phyloP scores from a whole-genome alignment of 2,888 invertebrate species.

The Mythimna ferrago region DNA sequence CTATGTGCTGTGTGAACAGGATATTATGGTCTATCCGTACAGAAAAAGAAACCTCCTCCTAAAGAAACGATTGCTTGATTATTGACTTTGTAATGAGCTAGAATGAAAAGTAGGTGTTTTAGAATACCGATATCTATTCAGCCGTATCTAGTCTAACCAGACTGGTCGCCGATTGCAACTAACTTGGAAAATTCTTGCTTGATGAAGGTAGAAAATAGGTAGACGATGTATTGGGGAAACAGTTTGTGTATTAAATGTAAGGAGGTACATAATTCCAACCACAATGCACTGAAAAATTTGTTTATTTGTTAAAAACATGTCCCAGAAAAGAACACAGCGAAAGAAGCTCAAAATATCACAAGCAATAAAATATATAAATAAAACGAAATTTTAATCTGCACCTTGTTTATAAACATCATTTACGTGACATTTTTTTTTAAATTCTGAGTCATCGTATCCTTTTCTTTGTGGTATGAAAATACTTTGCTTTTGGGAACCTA shows the following conservation, averaged over 20 bases:
- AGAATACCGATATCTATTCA: slow-evolving; percentile 22
- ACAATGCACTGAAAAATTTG: neutral
- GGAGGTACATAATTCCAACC: slow-evolving; percentile 3
- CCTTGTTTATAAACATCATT: neutral
- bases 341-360: slow-evolving; percentile 20
- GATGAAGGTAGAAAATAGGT: slow-evolving; percentile 22
- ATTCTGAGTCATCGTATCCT: slow-evolving; percentile 15
- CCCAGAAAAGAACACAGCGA: slow-evolving; percentile 5
- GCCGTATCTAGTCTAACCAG: slow-evolving; percentile 3
- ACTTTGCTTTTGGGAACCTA: neutral
- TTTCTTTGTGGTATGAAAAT: slow-evolving; percentile 42
- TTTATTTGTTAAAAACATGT: slow-evolving; percentile 27
- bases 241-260: slow-evolving; percentile 4
- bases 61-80: slow-evolving; percentile 28
- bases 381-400: neutral
- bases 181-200: slow-evolving; percentile 20
- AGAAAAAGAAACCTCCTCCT: no score
- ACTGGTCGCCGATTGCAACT: neutral
- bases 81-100: neutral
- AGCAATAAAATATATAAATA: slow-evolving; percentile 5
- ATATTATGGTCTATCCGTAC: no score
- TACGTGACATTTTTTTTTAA: neutral
- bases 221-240: neutral
- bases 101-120: slow-evolving; percentile 15
- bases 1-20: no score